Evolutionary conservation across 2,113 vertebrate genomes (phyloP).

Genomic region (Indicator maculatus): DNA sequence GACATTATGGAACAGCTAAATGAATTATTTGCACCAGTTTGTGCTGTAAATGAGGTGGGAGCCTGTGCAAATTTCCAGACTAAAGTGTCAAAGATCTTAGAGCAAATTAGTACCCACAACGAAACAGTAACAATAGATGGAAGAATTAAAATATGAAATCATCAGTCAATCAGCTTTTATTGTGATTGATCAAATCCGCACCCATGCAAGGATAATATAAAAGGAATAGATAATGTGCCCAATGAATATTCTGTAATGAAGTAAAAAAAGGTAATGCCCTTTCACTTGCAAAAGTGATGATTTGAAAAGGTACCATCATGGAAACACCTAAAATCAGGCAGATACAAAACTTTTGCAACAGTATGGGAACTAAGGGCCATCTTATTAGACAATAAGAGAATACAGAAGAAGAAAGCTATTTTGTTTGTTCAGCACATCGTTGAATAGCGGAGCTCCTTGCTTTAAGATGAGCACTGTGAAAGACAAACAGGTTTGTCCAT

Average conservation of each 20-base stretch:
- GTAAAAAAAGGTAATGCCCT: neutral
- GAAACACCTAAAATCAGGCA: neutral
- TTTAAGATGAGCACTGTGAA: neutral
- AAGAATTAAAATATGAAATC: neutral
- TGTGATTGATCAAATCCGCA: neutral
- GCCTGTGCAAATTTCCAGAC: neutral
- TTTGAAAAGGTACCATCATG: neutral
- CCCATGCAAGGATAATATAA: neutral
- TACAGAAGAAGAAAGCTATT: neutral
- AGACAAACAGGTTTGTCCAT: neutral
- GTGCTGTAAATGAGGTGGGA: neutral
- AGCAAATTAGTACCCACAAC: neutral
- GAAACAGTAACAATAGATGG: neutral
- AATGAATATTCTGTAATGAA: neutral
- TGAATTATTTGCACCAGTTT: slow-evolving; percentile 25
- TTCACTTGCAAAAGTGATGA: neutral
- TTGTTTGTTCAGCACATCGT: neutral
- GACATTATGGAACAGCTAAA: slow-evolving; percentile 20
- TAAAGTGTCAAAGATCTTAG: neutral
- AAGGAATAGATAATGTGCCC: neutral
- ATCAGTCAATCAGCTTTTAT: neutral
- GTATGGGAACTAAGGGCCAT: neutral
- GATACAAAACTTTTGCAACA: neutral
- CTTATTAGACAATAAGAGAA: neutral
- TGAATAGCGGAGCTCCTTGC: neutral